These are phyloP conservation scores for Strigamia transsilvanica DNA, from an alignment of 2,888 invertebrate genomes.

Conservation along the genomic window DNA sequence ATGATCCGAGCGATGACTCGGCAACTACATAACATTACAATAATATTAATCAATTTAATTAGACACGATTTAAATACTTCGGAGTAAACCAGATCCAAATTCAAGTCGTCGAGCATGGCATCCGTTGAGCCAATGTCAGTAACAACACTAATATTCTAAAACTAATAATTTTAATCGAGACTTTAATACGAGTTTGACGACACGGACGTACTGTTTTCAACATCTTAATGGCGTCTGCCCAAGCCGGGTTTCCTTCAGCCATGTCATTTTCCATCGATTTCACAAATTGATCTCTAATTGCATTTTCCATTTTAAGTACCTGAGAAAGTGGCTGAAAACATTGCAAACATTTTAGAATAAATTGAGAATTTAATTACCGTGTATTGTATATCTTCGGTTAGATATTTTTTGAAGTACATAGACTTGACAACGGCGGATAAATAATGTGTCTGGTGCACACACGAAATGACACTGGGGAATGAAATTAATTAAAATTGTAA, in stretches of 20 bases:
- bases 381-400: background rate
- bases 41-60: background rate
- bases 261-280: background rate
- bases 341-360: background rate
- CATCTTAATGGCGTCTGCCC: background rate
- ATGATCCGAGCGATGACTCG: constrained; percentile 22
- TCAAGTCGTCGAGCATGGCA: background rate
- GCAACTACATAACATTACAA: background rate
- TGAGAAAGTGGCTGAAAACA: background rate
- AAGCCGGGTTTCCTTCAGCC: background rate
- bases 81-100: background rate
- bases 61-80: background rate
- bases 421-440: background rate
- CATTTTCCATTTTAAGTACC: constrained; percentile 15
- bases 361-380: background rate
- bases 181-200: background rate
- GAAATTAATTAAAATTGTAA: background rate
- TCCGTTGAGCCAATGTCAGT: background rate
- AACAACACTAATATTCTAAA: background rate
- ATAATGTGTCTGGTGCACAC: background rate
- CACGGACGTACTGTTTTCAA: background rate
- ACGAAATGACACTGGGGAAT: background rate
- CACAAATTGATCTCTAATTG: constrained; percentile 25
- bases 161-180: background rate
- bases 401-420: constrained; percentile 29